Evolutionary conservation across 2,113 vertebrate genomes (phyloP).

Genomic region (Tachysurus fulvidraco): DNA sequence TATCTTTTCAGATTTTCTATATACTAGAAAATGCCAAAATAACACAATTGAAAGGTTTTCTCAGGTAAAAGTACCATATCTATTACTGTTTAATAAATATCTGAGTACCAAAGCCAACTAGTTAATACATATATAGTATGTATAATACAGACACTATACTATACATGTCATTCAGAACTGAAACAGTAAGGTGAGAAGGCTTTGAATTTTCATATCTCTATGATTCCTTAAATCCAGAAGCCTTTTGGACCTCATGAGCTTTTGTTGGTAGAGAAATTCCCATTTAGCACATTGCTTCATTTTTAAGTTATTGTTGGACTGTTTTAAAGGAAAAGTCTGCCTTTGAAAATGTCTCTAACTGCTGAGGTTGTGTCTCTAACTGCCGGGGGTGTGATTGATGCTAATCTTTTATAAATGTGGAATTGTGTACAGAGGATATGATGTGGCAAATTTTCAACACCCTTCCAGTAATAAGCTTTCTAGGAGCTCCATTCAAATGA

Average conservation of each 20-base stretch:
- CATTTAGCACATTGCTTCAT: slow-evolving; percentile 32
- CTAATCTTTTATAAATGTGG: slow-evolving; percentile 52
- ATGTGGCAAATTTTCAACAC: slow-evolving; percentile 46
- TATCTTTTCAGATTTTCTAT: background rate
- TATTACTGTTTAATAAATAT: background rate
- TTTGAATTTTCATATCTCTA: background rate
- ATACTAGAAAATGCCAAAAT: background rate
- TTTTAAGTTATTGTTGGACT: slow-evolving; percentile 50
- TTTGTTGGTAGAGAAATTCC: slow-evolving; percentile 38
- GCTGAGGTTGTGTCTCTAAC: slow-evolving; percentile 31
- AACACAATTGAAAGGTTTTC: background rate
- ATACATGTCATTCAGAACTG: background rate
- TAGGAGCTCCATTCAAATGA: slow-evolving; percentile 23
- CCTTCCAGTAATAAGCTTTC: slow-evolving; percentile 29
- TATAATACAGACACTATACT: too few species aligned
- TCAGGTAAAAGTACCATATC: too few species aligned
- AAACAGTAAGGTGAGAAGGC: background rate
- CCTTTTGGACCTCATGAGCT: slow-evolving; percentile 26
- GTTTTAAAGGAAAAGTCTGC: slow-evolving; percentile 47
- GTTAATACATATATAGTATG: background rate
- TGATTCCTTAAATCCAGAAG: background rate
- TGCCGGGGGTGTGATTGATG: slow-evolving; percentile 45
- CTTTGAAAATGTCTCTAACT: slow-evolving; percentile 49
- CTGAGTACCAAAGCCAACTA: background rate
- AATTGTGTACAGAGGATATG: slow-evolving; percentile 48